Evolutionary conservation across 2,113 vertebrate species (phyloP), one percentile per base, ranked within the genome.

Genomic region (Odontophorus gujanensis): DNA sequence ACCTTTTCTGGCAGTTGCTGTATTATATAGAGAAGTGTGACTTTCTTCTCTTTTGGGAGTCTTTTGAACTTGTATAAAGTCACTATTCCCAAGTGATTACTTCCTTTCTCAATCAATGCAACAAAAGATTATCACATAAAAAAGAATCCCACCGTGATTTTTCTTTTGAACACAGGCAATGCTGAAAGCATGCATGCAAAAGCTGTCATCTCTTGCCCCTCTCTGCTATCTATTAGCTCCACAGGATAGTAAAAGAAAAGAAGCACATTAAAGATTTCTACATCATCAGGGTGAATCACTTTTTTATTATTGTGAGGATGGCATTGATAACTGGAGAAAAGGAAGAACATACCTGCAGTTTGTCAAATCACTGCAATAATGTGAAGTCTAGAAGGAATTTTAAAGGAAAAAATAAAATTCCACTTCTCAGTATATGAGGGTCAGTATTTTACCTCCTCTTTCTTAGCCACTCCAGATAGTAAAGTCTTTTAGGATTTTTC

Each of bases 21-120:
- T 75, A 96, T 96, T 97, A 86, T 93, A 77, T 58, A 95, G 92
- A 81, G 92, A 96, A 89, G 38, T 51, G 87, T 67, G 77, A 26
- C 96, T 97, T 97, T 97, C 74, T 96, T 97, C 97, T 97, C 97
- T 92, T 97, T 85, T 89, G 95, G 97, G 84, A 96, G 90, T 95
- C 96, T 94, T 97, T 97, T 94, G 89, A 97, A 91, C 72, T 94
- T 90, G 72, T 82, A 95, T 96, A 96, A 92, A 97, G 94, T 92
- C 97, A 93, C 96, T 97, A 96, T 97, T 97, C 97, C 97, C 97
- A 97, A 97, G 97, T 96, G 97, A 98, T 98, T 98, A 97, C 94
- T 96, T 96, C 95, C 92, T 93, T 97, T 98, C 95, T 97, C 96
- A 97, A 97, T 81, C 83, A 94, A 96, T 95, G 94, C 89, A 96